These are phyloP conservation scores for Archilochus colubris DNA, from an alignment of 2,113 vertebrate species.

Conservation along the genomic window DNA sequence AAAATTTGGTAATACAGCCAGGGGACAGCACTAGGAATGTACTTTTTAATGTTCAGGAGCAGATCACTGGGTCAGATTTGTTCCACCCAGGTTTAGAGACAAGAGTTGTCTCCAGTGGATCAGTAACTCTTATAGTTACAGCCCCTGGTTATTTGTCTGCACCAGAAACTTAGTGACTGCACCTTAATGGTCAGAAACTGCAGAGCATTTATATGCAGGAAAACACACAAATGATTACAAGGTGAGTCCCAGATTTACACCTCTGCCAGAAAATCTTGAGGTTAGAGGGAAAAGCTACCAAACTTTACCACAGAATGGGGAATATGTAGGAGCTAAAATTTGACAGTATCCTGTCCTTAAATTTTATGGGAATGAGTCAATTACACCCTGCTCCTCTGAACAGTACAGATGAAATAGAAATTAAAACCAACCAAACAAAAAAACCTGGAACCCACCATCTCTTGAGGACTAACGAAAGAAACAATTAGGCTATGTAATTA, in stretches of 20 bases:
- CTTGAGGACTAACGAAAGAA: neutral
- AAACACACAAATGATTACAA: neutral
- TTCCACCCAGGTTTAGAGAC: neutral
- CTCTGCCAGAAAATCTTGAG: neutral
- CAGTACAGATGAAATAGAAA: rapidly evolving
- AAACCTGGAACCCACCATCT: neutral
- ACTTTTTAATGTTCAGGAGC: neutral
- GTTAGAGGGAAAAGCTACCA: neutral
- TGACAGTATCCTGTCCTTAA: neutral
- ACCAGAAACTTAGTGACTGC: neutral
- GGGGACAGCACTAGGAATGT: neutral
- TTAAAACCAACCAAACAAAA: neutral
- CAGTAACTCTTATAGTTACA: neutral
- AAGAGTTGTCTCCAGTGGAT: neutral
- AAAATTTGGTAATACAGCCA: neutral
- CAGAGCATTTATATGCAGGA: neutral
- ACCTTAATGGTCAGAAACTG: rapidly evolving
- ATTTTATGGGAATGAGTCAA: neutral
- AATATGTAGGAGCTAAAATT: neutral
- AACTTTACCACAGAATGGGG: neutral
- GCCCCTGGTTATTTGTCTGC: neutral
- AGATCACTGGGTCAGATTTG: neutral
- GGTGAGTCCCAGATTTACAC: neutral
- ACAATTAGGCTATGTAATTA: neutral
- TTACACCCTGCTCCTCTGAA: neutral